Percentiles rank a stretch among this genome's conserved stretches.
Conservation (phyloP, 2,113 vertebrate genomes). For the Lontra canadensis region DNA sequence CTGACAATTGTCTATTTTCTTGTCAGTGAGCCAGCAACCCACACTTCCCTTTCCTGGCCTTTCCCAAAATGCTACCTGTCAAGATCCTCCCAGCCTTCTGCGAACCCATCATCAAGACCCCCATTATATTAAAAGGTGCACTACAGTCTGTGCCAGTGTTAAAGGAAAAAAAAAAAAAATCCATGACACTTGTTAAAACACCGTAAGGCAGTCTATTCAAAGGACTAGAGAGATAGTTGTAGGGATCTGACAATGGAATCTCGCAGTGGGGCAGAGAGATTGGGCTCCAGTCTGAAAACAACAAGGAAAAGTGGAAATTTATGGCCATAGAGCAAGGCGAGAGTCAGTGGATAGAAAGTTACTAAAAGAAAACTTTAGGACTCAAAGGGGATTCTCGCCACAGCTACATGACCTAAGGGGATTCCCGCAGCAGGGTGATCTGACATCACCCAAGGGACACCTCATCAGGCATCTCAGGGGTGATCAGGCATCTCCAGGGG, state of each 20-base stretch:
- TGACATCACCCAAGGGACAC: neutral
- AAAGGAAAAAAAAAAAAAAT: neutral
- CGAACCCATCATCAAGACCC: neutral
- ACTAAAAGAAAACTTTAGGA: neutral
- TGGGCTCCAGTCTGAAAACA: neutral
- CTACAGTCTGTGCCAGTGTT: neutral
- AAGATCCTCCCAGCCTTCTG: neutral
- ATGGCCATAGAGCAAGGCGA: neutral
- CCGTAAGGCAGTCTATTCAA: neutral
- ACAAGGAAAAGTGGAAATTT: neutral
- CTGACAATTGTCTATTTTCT: neutral
- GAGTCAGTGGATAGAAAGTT: neutral
- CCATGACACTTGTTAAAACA: neutral
- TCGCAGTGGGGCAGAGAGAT: neutral
- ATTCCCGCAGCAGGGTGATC: neutral
- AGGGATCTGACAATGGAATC: neutral
- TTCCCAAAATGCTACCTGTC: neutral
- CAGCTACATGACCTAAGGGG: neutral
- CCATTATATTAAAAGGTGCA: neutral
- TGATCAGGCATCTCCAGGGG: neutral
- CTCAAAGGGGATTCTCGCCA: neutral
- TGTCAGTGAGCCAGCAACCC: neutral
- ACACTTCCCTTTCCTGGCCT: neutral
- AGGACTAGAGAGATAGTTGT: neutral
- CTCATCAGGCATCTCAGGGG: neutral